A percentile compares a stretch with the other conserved stretches of the same genome.
Evolutionary conservation across 1,140 invertebrate species (phyloP).

Genomic region (Orchestia grillus): DNA sequence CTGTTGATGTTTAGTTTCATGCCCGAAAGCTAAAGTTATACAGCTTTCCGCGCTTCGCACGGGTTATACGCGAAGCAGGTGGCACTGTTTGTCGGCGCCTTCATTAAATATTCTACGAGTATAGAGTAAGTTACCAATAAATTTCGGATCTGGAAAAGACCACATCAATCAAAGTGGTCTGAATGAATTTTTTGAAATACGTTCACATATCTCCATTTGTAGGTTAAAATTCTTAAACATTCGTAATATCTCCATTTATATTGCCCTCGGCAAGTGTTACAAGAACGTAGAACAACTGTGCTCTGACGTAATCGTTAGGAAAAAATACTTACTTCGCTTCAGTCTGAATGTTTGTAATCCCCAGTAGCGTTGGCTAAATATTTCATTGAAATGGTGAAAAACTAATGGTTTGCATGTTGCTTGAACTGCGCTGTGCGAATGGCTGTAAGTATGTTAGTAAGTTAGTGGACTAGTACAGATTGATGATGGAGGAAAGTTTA

Average conservation of each 20-base stretch:
- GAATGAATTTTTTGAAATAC: not conserved
- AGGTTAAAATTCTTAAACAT: no score
- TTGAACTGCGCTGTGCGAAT: not conserved
- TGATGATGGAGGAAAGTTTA: no score
- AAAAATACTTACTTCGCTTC: not conserved
- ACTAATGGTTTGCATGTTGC: not conserved
- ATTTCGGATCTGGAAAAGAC: no score
- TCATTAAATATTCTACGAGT: no score
- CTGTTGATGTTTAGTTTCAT: no score
- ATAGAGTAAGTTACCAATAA: no score
- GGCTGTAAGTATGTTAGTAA: not conserved
- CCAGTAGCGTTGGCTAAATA: not conserved
- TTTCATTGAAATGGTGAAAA: not conserved
- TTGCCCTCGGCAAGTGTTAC: not conserved
- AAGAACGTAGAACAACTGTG: not conserved
- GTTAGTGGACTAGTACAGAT: not conserved
- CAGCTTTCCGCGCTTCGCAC: no score
- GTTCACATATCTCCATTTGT: not conserved
- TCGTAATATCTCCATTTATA: not conserved
- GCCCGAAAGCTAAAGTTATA: no score
- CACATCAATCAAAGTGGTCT: not conserved
- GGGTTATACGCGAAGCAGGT: no score
- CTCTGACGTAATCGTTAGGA: not conserved
- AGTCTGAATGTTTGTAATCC: not conserved
- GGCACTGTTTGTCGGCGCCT: no score